These are phyloP conservation scores for Oligia latruncula DNA, from an alignment of 2,888 invertebrate genomes.

Conservation along the genomic window DNA sequence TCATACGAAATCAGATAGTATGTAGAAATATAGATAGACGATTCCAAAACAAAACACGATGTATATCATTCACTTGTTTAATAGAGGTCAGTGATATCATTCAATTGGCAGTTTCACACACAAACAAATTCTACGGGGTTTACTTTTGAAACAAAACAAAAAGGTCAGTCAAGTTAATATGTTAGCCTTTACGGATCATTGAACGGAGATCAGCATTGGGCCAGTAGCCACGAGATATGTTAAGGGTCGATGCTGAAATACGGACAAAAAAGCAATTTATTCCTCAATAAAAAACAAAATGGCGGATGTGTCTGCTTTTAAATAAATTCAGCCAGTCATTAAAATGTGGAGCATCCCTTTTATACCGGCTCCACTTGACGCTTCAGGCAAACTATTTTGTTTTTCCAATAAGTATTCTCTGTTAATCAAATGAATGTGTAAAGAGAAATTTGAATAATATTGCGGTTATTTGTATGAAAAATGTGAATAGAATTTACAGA, in stretches of 20 bases:
- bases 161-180: slow-evolving; percentile 13
- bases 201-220: slow-evolving; percentile 25
- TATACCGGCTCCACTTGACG: slow-evolving; percentile 5
- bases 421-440: slow-evolving; percentile 12
- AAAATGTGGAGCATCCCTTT: slow-evolving; percentile 24
- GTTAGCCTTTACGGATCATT: slow-evolving; percentile 44
- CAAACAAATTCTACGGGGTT: not conserved
- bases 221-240: slow-evolving; percentile 41
- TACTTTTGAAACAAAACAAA: slow-evolving; percentile 8
- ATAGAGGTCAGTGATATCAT: too few relatives aligned
- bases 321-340: slow-evolving; percentile 28
- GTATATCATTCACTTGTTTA: not conserved
- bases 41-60: not conserved
- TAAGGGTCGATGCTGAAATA: slow-evolving; percentile 27
- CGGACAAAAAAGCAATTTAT: slow-evolving; percentile 25
- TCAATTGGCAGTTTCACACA: not conserved
- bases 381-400: slow-evolving; percentile 15
- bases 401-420: slow-evolving; percentile 5
- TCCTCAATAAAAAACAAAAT: slow-evolving; percentile 8
- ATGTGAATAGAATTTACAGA: slow-evolving; percentile 13
- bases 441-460: slow-evolving; percentile 1
- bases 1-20: not conserved
- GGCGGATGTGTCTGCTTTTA: not conserved
- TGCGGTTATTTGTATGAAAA: not conserved
- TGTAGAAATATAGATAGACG: not conserved